Evolutionary conservation across 2,113 vertebrate species (phyloP), one percentile per base, ranked within the genome.

Genomic region (Peromyscus californicus): DNA sequence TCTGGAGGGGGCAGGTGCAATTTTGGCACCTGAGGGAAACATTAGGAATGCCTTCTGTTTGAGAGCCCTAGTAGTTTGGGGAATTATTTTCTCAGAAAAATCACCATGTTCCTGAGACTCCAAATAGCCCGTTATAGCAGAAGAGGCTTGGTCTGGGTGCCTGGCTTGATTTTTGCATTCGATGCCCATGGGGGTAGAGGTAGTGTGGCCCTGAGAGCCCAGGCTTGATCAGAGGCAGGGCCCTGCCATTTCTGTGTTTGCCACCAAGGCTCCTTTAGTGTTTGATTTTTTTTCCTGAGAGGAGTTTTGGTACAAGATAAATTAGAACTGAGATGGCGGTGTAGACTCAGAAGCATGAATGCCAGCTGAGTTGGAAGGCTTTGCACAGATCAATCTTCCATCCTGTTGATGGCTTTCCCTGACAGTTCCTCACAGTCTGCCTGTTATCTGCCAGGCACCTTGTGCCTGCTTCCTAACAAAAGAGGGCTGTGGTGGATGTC

Each of bases 131-230:
- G 67, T 10, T 4, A 7, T 7, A 5, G 75, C 2, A 17, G 2
- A 74, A 82, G 22, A 48, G 5, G 29, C 8, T 1, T 1, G 2
- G 7, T 21, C 22, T 21, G 3, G 1, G 0, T 5, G 1, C 9
- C 1, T 4, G 42, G 31, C 10, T 33, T 57, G 65, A 16, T 29
- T 90, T 87, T 67, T 8, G 15, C 11, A 74, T 16, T 9, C 17
- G 1, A 42, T 24, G 2, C 2, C 1, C 0, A 1, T 5, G 57
- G 61, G 36, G 63, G 8, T 36, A 51, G 45, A 21, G 4, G 16
- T 33, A 2, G 1, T 0, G 1, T 36, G 42, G 45, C n/a, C 45
- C 54, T 4, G 57, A 57, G 57, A 57, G 19, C 15, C 59, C 61
- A 61, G 3, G 59, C 36, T 21, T 48, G 51, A 33, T 15, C 33